Evolutionary conservation across 1,140 invertebrate genomes (phyloP).

Genomic region (Cyclargus thomasi): DNA sequence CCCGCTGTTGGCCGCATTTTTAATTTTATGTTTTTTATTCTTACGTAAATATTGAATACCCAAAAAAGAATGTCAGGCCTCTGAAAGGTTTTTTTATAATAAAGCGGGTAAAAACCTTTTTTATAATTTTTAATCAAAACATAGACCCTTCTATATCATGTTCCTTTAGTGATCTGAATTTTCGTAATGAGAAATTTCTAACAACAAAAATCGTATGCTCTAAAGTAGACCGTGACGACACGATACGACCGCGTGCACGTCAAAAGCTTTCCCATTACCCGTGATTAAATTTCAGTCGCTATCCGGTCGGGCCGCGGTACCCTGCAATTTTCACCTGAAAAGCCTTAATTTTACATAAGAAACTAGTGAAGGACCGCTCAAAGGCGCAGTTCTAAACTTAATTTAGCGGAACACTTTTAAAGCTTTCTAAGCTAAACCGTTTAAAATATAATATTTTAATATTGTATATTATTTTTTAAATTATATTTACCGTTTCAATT

Average conservation of each 20-base stretch:
- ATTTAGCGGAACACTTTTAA: constrained; percentile 38
- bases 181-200: neutral
- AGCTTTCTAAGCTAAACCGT: constrained; percentile 17
- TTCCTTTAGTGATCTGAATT: too few species aligned
- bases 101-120: too few species aligned
- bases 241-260: constrained; percentile 18
- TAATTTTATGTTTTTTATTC: too few species aligned
- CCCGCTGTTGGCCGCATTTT: too few species aligned
- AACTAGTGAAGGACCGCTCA: constrained; percentile 35
- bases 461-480: neutral
- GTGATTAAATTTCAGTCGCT: constrained; percentile 51
- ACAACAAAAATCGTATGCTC: neutral
- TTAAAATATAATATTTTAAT: neutral
- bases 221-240: constrained; percentile 21
- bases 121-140: too few species aligned
- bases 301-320: constrained; percentile 35
- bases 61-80: too few species aligned
- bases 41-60: too few species aligned
- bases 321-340: constrained; percentile 56
- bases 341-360: constrained; percentile 55
- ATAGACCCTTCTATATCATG: too few species aligned
- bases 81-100: too few species aligned
- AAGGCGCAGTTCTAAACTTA: constrained; percentile 41
- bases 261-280: constrained; percentile 36
- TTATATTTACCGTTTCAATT: neutral